Evolutionary conservation across 2,797 vertebrate species (phyloP).

Genomic region (Moxostoma hubbsi): DNA sequence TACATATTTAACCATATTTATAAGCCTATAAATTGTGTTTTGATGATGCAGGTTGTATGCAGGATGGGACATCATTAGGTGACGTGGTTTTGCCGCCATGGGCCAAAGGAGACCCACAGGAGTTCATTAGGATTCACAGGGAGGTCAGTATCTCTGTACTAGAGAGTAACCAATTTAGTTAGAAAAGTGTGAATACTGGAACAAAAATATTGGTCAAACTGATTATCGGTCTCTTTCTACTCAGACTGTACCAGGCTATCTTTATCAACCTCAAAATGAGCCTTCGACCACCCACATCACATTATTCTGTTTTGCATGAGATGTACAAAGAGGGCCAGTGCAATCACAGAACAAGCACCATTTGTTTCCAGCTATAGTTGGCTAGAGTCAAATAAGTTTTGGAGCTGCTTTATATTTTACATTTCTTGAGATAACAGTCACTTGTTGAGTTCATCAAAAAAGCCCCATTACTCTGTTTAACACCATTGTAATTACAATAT

Average conservation of each 20-base stretch:
- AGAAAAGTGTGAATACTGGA: too few relatives aligned
- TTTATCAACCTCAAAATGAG: neutral
- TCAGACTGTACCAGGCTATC: too few relatives aligned
- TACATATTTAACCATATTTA: neutral
- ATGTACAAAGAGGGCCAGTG: neutral
- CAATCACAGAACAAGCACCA: conserved; percentile 24
- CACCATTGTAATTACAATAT: conserved; percentile 66
- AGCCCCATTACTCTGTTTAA: conserved; percentile 63
- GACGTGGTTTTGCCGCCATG: conserved; percentile 92
- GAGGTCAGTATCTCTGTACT: conserved; percentile 82
- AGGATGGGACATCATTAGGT: conserved; percentile 88
- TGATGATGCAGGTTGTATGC: conserved; percentile 84
- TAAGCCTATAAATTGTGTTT: conserved; percentile 8
- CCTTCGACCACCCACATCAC: neutral
- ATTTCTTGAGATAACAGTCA: conserved; percentile 65
- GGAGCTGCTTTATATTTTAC: conserved; percentile 56
- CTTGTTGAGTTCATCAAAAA: conserved; percentile 65
- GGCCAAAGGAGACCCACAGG: conserved; percentile 90
- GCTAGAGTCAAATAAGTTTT: conserved; percentile 51
- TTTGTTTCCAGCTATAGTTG: conserved; percentile 44
- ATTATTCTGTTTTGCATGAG: neutral
- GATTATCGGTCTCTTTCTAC: too few relatives aligned
- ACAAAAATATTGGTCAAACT: too few relatives aligned
- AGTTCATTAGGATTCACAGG: conserved; percentile 91
- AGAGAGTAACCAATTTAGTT: neutral